Conservation (phyloP, 2,113 vertebrate species). For the Syrrhaptes paradoxus region DNA sequence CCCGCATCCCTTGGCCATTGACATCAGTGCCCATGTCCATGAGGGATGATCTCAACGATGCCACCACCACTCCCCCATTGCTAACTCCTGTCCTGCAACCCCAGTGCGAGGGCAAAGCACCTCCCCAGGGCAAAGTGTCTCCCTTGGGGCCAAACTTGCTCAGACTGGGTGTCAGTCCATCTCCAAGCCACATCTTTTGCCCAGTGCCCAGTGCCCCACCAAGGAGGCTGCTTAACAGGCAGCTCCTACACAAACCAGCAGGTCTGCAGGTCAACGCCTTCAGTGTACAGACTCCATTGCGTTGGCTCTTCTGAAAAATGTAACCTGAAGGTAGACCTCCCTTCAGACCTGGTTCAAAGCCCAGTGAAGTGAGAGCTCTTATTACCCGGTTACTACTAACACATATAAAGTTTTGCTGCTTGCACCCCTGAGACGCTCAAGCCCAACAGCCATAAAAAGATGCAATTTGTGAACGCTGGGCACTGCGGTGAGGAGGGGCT, state of each 20-base stretch:
- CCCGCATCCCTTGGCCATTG: not conserved
- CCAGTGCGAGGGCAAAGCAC: not conserved
- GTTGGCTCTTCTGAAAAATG: not conserved
- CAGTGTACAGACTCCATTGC: rapidly evolving
- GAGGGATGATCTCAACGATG: not conserved
- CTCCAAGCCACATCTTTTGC: not conserved
- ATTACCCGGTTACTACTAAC: not conserved
- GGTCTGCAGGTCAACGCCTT: not conserved
- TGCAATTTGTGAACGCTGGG: not conserved
- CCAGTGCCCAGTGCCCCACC: rapidly evolving
- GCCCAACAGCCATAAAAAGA: not conserved
- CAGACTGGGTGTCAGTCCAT: not conserved
- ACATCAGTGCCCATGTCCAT: not conserved
- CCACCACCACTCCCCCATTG: no score
- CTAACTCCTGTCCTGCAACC: not conserved
- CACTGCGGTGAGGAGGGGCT: not conserved
- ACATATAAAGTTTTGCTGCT: not conserved
- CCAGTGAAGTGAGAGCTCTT: not conserved
- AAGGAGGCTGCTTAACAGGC: not conserved
- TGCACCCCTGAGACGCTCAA: not conserved
- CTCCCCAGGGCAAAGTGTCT: not conserved
- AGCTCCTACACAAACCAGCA: not conserved
- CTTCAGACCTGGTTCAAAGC: not conserved
- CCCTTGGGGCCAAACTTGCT: no score
- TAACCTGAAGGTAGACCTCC: not conserved